Conservation (phyloP, 1,140 invertebrate species). For the Lasioglossum baleicum region DNA sequence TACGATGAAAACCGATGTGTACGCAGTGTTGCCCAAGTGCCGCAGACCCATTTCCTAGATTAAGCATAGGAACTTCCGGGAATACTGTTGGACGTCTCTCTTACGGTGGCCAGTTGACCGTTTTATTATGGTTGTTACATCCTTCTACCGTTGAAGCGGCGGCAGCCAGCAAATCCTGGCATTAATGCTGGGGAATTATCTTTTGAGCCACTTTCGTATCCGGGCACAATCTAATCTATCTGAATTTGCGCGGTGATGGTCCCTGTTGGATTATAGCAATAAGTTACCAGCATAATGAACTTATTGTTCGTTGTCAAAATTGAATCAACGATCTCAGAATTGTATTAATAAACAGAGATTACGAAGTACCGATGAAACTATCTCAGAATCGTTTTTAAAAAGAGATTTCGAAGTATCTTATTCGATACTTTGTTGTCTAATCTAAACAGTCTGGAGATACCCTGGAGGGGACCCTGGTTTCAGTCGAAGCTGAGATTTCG, state of each 20-base stretch:
- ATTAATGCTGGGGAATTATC: conserved; percentile 71
- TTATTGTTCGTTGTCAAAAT: no score
- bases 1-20: conserved; percentile 29
- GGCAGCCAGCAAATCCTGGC: conserved; percentile 52
- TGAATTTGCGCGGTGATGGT: conserved; percentile 18
- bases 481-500: no score
- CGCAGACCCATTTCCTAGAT: conserved; percentile 38
- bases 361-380: no score
- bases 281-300: no score
- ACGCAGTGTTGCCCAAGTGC: conserved; percentile 22
- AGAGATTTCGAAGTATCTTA: no score
- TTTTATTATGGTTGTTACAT: conserved; percentile 61
- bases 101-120: conserved; percentile 34
- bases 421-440: no score
- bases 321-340: no score
- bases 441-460: no score
- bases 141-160: conserved; percentile 7
- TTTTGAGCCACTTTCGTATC: conserved; percentile 65
- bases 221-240: conserved; percentile 60
- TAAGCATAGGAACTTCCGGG: conserved; percentile 27
- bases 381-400: no score
- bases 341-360: no score
- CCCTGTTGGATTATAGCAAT: not conserved
- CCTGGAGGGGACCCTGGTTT: no score
- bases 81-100: conserved; percentile 21